phyloP scores from a whole-genome alignment of 2,888 invertebrate species.

The Pterostichus niger region DNA sequence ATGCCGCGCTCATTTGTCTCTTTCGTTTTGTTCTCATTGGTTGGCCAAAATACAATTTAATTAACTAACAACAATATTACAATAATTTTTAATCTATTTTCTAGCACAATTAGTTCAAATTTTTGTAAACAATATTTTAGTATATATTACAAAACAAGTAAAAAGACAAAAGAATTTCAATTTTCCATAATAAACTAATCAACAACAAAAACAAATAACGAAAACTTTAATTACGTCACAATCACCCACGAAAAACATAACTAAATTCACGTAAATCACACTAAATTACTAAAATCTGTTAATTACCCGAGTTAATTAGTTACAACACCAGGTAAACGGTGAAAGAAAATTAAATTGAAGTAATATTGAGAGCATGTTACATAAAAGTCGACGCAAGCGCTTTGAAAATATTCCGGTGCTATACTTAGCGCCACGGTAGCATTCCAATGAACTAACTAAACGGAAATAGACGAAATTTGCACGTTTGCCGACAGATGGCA shows the following conservation, averaged over 20 bases:
- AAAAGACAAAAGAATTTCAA: too few relatives aligned
- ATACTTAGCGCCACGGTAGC: conserved; percentile 1
- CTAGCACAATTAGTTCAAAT: too few relatives aligned
- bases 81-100: too few relatives aligned
- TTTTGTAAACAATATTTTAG: too few relatives aligned
- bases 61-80: too few relatives aligned
- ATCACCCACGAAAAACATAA: background rate
- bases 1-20: conserved; percentile 8
- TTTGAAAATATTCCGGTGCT: background rate
- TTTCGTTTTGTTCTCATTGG: background rate
- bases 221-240: background rate
- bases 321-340: conserved; percentile 38
- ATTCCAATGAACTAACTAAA: conserved; percentile 22
- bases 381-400: conserved; percentile 25
- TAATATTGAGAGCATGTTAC: conserved; percentile 5
- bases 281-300: conserved; percentile 5
- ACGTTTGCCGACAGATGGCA: conserved; percentile 16
- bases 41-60: background rate
- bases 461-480: conserved; percentile 35
- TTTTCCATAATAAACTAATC: too few relatives aligned
- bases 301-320: conserved; percentile 8
- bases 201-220: too few relatives aligned
- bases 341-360: conserved; percentile 23
- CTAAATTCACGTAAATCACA: background rate
- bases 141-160: too few relatives aligned